Evolutionary conservation across 2,888 invertebrate genomes (phyloP).

Genomic region (Schizaphis graminum): DNA sequence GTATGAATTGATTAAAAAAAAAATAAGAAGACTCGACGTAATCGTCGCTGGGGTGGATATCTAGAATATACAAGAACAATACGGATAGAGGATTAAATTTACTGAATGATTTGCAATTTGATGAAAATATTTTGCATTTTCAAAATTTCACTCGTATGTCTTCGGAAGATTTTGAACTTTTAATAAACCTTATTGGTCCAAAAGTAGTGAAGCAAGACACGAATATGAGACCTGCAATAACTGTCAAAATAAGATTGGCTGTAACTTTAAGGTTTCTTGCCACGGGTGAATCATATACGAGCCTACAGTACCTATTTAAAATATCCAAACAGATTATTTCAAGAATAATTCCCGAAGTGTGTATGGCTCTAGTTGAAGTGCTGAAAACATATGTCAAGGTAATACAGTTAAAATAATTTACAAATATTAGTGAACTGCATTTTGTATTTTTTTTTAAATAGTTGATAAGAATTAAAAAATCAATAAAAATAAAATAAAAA

Average conservation of each 20-base stretch:
- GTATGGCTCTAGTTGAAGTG: conserved; percentile 65
- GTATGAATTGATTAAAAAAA: not conserved
- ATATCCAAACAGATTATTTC: conserved; percentile 67
- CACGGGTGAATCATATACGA: too few relatives aligned
- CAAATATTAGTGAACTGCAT: too few relatives aligned
- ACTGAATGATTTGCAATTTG: too few relatives aligned
- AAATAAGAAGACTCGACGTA: conserved; percentile 17
- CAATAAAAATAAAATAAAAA: too few relatives aligned
- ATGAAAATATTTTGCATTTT: too few relatives aligned
- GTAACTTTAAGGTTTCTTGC: conserved; percentile 66
- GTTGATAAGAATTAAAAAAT: too few relatives aligned
- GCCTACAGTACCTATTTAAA: conserved; percentile 66
- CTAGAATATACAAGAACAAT: conserved; percentile 6
- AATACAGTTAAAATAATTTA: too few relatives aligned
- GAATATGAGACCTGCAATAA: conserved; percentile 34
- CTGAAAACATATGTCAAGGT: conserved; percentile 27
- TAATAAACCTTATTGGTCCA: conserved; percentile 17
- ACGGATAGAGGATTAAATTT: too few relatives aligned
- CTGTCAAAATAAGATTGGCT: conserved; percentile 61
- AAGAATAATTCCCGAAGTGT: conserved; percentile 65
- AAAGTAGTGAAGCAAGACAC: not conserved
- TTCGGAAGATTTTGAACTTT: conserved; percentile 3
- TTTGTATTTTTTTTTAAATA: too few relatives aligned
- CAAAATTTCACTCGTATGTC: conserved; percentile 7
- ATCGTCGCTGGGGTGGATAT: conserved; percentile 5